Evolutionary conservation across 1,140 invertebrate genomes (phyloP), one percentile per base, ranked within the genome.

Genomic region (Grapholita molesta): DNA sequence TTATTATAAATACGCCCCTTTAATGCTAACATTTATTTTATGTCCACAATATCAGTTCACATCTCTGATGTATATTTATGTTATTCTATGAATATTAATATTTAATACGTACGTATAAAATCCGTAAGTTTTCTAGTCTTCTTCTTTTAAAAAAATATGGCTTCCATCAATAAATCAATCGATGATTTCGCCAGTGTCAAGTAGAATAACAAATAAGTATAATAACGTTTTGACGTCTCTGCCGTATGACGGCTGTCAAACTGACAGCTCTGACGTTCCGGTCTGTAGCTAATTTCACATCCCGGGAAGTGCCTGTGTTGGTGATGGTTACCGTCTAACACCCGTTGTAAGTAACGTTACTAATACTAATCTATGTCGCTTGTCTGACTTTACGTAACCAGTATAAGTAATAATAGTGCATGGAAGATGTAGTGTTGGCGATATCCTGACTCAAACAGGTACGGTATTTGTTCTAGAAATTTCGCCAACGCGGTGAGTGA

Each of bases 271-370:
- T 38, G 35, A 38, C 35, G 33, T 35, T 35, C 0, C 23, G 52
- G 48, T 38, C 65, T 66, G 67, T 69, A 69, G 74, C 78, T 78
- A 74, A 72, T 76, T 72, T 72, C 71, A 76, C 72, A 66, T 64
- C 11, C 68, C 84, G 83, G 82, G 83, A 68, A 69, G 78, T 77
- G 66, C 69, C 77, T 72, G 78, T 80, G 78, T 81, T 73, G 85
- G 86, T 88, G 86, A 81, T 86, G 84, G 84, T 75, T 76, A 82
- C 76, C 80, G 77, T 71, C 80, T 86, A 88, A 85, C 78, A 74
- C 52, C n/a, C 74, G 72, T 86, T 86, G 86, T 88, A 88, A 88
- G 86, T 88, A 88, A 85, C 78, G 78, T 77, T 88, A 88, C 86
- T 88, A 88, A 85, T 88, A 66, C 80, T 73, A 61, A 25, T 71